Evolutionary conservation across 2,113 vertebrate genomes (phyloP), one percentile per base, ranked within the genome.

Genomic region (Genyomyrus donnyi): DNA sequence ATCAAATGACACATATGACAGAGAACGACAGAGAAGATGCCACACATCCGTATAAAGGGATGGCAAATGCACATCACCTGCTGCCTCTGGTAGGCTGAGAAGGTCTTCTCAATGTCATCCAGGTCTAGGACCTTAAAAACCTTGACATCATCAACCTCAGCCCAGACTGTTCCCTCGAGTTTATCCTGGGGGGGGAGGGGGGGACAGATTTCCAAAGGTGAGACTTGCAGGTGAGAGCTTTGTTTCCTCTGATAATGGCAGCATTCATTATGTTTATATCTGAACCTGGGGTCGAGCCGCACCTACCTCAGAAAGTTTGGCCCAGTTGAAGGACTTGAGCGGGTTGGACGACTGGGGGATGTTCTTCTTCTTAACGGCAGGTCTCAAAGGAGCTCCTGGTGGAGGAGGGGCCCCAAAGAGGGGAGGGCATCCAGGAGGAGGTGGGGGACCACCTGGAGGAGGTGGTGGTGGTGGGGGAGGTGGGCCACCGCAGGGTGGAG

Each of bases 11-110:
- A 35, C 31, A 21, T 19, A 3, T 35, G 74, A 19, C 13, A 17
- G 74, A 17, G 70, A 42, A 77, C 35, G 6, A 77, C 74, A 77
- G 74, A 39, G 35, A 80, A 80, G 13, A 19, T 19, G 39, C 35
- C 35, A 42, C 35, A 19, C 35, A 31, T 74, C 11, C 2, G 11
- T 74, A 17, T 39, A 77, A 77, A 17, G 45, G 87, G 50, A 58
- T 89, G 58, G 87, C 15, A 15, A 19, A 35, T 17, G 0, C n/a
- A 53, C 58, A 89, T 91, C 97, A 99, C 98, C 98, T 99, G 98
- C 93, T 99, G 98, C 94, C 98, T 97, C 95, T 99, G 98, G 95
- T 99, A 99, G 90, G 98, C 98, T 0, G 98, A 99, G 94, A 99
- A 99, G 0, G 98, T 99, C 93, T 97, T 98, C 92, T 99, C 98